Percentiles rank a stretch among this genome's conserved stretches.
phyloP scores from a whole-genome alignment of 1,140 invertebrate genomes.

The Tachypleus tridentatus region DNA sequence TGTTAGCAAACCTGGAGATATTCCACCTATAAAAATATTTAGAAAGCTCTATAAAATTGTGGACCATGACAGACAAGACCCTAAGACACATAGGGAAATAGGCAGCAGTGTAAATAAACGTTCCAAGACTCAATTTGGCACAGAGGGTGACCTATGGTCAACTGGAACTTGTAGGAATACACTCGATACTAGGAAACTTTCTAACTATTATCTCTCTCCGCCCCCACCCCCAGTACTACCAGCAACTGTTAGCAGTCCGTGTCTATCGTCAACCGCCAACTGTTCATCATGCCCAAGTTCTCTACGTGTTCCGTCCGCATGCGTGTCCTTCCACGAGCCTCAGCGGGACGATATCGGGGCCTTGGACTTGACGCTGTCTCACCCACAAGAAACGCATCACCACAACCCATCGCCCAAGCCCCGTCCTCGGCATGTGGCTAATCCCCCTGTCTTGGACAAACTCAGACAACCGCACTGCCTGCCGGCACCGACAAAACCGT shows the following conservation, averaged over 20 bases:
- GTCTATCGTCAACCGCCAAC: not conserved
- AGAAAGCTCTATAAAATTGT: too few relatives aligned
- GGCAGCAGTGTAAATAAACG: too few relatives aligned
- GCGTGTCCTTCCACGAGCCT: not conserved
- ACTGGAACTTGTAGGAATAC: too few relatives aligned
- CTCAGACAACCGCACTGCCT: constrained; percentile 12
- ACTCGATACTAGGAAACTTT: too few relatives aligned
- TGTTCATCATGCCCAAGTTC: too few relatives aligned
- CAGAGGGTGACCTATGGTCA: too few relatives aligned
- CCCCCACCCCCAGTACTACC: constrained; percentile 2
- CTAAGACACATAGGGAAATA: too few relatives aligned
- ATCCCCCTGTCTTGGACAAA: constrained; percentile 19
- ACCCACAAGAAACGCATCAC: not conserved
- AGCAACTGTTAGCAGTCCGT: not conserved
- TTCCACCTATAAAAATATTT: too few relatives aligned
- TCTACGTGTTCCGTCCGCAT: too few relatives aligned
- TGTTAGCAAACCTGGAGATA: too few relatives aligned
- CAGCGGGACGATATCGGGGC: constrained; percentile 16
- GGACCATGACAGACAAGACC: too few relatives aligned
- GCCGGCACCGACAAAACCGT: constrained; percentile 3
- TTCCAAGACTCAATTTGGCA: too few relatives aligned
- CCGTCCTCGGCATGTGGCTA: constrained; percentile 13
- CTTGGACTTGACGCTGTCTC: constrained; percentile 16
- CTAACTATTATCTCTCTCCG: not conserved
- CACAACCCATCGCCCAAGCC: not conserved